Conservation (phyloP, 2,113 vertebrate genomes). For the Aegithalos caudatus region DNA sequence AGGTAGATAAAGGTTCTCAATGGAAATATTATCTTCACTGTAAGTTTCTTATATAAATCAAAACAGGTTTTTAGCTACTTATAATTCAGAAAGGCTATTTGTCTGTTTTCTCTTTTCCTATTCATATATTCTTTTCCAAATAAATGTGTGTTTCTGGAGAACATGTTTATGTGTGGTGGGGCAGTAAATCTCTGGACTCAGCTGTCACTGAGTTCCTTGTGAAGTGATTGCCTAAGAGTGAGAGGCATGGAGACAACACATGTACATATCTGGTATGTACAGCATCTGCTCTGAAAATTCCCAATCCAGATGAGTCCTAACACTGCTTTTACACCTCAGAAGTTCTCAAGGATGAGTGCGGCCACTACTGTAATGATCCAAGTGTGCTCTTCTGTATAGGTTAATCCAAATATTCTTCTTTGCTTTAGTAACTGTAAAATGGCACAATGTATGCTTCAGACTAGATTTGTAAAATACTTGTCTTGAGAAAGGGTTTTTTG, state of each 20-base stretch:
- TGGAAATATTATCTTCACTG: background rate
- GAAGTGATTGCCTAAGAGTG: background rate
- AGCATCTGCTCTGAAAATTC: background rate
- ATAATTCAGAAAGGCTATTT: background rate
- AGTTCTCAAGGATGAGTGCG: background rate
- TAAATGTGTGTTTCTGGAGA: background rate
- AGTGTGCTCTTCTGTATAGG: background rate
- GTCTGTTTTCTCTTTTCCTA: background rate
- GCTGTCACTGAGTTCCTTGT: background rate
- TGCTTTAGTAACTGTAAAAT: background rate
- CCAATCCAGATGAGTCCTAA: background rate
- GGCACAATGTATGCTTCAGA: background rate
- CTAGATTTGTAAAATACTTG: background rate
- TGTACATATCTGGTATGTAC: background rate
- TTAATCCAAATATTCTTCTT: background rate
- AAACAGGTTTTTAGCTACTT: background rate
- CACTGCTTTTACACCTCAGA: background rate
- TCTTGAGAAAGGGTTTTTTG: background rate
- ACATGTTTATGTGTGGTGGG: background rate
- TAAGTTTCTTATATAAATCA: background rate
- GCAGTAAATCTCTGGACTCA: background rate
- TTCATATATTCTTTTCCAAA: background rate
- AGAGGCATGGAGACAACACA: background rate
- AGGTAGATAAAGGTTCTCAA: background rate
- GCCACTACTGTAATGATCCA: background rate